Conservation (phyloP, 2,113 vertebrate genomes). For the Zosterops lateralis region DNA sequence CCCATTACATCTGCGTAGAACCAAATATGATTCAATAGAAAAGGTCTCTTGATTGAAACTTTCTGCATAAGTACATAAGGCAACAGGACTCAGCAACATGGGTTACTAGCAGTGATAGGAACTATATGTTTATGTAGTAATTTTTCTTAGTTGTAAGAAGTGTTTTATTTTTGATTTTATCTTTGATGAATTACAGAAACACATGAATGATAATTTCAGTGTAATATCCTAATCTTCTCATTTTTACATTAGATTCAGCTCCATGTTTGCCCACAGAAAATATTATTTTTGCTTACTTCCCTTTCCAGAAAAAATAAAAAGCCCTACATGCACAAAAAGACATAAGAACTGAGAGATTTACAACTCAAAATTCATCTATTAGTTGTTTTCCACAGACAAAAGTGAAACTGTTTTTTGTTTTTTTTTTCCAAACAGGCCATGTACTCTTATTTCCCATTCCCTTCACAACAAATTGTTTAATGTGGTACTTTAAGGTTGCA, state of each 20-base stretch:
- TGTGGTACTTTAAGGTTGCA: neutral
- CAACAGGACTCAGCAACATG: neutral
- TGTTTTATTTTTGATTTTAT: rapidly evolving
- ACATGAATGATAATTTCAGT: neutral
- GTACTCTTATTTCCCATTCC: neutral
- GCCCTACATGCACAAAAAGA: neutral
- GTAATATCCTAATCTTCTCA: neutral
- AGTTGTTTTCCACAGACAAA: neutral
- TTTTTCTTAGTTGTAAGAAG: neutral
- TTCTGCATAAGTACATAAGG: neutral
- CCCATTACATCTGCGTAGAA: neutral
- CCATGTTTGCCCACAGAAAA: neutral
- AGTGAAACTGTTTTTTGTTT: neutral
- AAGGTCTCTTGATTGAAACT: neutral
- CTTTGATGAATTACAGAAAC: neutral
- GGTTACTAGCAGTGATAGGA: neutral
- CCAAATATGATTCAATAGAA: neutral
- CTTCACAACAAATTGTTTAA: neutral
- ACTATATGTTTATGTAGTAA: neutral
- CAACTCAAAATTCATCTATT: neutral
- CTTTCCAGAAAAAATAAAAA: neutral
- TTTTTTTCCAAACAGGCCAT: neutral
- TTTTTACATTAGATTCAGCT: neutral
- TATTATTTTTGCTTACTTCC: neutral
- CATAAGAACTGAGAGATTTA: neutral